These are phyloP conservation scores for Xiphophorus hellerii DNA, from an alignment of 2,113 vertebrate genomes.

Conservation along the genomic window DNA sequence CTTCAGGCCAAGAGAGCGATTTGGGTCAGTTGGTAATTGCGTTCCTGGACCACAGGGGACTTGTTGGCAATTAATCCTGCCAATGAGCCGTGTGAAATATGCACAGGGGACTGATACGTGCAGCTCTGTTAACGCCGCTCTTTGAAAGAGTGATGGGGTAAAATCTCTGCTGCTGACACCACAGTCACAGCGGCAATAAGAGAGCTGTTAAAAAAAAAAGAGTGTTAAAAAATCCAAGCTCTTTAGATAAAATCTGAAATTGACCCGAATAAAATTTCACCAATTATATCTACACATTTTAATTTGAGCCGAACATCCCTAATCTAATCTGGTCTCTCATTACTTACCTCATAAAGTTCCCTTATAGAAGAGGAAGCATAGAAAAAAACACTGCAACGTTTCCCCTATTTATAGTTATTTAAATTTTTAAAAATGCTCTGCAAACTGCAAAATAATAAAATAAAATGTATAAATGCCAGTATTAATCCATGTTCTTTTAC, in stretches of 20 bases:
- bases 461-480: too few species aligned
- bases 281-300: neutral
- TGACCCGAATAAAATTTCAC: neutral
- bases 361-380: neutral
- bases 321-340: too few species aligned
- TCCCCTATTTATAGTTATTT: neutral
- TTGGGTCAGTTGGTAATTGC: slow-evolving; percentile 81
- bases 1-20: slow-evolving; percentile 71
- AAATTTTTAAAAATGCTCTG: too few species aligned
- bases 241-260: neutral
- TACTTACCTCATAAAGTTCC: neutral
- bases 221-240: slow-evolving; percentile 11
- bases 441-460: too few species aligned
- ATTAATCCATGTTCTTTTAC: neutral
- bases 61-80: slow-evolving; percentile 73
- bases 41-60: slow-evolving; percentile 71
- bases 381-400: neutral
- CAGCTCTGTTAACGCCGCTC: slow-evolving; percentile 31
- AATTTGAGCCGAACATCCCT: neutral
- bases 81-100: slow-evolving; percentile 58
- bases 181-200: slow-evolving; percentile 17
- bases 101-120: slow-evolving; percentile 40
- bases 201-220: neutral
- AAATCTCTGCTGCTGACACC: slow-evolving; percentile 33
- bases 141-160: slow-evolving; percentile 38